phyloP scores from a whole-genome alignment of 2,797 vertebrate genomes.

The Pangasius krempfi region DNA sequence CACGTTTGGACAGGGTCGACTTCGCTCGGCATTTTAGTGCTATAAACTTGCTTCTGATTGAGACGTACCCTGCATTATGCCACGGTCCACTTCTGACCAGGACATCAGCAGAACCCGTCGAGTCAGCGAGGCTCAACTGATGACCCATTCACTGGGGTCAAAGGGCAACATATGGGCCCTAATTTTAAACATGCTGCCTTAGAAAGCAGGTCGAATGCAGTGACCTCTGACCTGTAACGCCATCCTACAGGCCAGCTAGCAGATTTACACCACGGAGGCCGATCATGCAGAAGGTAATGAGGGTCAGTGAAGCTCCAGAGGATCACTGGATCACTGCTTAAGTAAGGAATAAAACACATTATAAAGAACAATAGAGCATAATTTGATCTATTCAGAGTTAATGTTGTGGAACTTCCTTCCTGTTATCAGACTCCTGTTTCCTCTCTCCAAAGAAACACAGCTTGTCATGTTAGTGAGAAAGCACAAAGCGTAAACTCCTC shows the following conservation, averaged over 20 bases:
- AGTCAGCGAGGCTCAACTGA: neutral
- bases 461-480: too few species aligned
- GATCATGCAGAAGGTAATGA: neutral
- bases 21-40: too few species aligned
- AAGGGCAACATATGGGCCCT: neutral
- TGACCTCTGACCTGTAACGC: neutral
- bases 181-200: neutral
- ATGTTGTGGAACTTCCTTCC: too few species aligned
- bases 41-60: too few species aligned
- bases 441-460: too few species aligned
- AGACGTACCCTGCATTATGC: neutral
- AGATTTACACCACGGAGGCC: neutral
- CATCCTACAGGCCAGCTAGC: neutral
- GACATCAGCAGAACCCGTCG: neutral
- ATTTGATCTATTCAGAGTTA: too few species aligned
- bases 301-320: neutral
- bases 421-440: too few species aligned
- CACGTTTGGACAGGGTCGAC: too few species aligned
- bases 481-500: too few species aligned
- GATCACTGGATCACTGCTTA: neutral
- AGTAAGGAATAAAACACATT: neutral
- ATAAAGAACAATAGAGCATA: too few species aligned
- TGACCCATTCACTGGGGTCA: neutral
- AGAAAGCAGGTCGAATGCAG: neutral
- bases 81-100: neutral